Percentiles rank a stretch among this genome's conserved stretches.
Conservation (phyloP, 1,140 invertebrate genomes). For the Chrysoperla carnea region DNA sequence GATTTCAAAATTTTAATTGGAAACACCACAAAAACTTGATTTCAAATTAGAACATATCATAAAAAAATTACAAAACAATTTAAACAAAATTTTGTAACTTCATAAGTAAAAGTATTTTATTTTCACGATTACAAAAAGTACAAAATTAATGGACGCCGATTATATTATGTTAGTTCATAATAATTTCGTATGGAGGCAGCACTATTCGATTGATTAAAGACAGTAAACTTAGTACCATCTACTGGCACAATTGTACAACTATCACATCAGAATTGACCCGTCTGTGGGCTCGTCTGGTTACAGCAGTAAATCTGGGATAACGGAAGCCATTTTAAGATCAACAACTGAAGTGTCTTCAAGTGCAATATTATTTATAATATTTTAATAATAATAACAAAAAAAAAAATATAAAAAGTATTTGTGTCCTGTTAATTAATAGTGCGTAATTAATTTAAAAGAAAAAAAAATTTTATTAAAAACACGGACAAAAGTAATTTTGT, state of each 20-base stretch:
- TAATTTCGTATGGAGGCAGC: slow-evolving; percentile 4
- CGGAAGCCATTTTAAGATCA: slow-evolving; percentile 14
- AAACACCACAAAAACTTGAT: too few species aligned
- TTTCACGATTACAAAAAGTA: too few species aligned
- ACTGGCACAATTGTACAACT: background rate
- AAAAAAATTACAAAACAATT: too few species aligned
- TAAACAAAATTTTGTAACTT: too few species aligned
- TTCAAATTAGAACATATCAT: too few species aligned
- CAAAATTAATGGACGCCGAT: too few species aligned
- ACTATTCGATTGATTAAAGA: background rate
- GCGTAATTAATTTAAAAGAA: slow-evolving; percentile 6
- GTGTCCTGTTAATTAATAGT: background rate
- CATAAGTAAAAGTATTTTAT: too few species aligned
- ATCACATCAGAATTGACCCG: slow-evolving; percentile 15
- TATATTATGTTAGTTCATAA: slow-evolving; percentile 1
- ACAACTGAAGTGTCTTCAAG: slow-evolving; percentile 3
- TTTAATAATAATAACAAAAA: too few species aligned
- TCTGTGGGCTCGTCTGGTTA: slow-evolving; percentile 12
- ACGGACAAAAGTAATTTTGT: too few species aligned
- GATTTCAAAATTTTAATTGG: too few species aligned
- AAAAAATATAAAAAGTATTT: background rate
- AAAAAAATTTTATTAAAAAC: background rate
- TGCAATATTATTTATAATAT: slow-evolving; percentile 2
- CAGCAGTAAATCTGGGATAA: slow-evolving; percentile 11
- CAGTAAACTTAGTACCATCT: slow-evolving; percentile 2